phyloP scores from a whole-genome alignment of 2,113 vertebrate genomes.

The Laticauda laticaudata region DNA sequence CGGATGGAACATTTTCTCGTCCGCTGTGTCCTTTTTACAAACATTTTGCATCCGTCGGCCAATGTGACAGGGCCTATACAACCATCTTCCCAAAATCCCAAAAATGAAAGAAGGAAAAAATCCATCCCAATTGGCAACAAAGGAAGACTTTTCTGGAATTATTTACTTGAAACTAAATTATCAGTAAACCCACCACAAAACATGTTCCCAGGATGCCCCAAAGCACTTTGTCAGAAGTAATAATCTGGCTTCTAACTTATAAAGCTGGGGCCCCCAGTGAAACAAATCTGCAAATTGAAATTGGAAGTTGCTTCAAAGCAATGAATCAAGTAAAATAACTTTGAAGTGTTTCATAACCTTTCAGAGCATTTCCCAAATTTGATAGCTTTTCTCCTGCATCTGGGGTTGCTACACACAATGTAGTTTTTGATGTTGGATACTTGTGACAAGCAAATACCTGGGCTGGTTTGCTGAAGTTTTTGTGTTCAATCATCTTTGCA shows the following conservation, averaged over 20 bases:
- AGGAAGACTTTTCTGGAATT: not conserved
- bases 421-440: not conserved
- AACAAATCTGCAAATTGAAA: not conserved
- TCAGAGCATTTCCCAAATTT: not conserved
- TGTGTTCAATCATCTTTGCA: not conserved
- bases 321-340: not conserved
- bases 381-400: not conserved
- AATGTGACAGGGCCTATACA: not conserved
- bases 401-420: not conserved
- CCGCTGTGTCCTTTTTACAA: too few relatives aligned
- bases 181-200: not conserved
- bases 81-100: not conserved
- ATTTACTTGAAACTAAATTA: not conserved
- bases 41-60: too few relatives aligned
- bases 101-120: not conserved
- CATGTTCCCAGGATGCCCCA: not conserved
- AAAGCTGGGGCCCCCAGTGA: not conserved
- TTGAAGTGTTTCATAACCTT: not conserved
- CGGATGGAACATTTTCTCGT: too few relatives aligned
- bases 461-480: not conserved
- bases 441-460: not conserved
- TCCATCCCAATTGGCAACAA: not conserved
- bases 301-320: not conserved
- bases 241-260: not conserved
- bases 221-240: not conserved